Conservation (phyloP, 2,888 invertebrate species). For the Toxonevra muliebris region DNA sequence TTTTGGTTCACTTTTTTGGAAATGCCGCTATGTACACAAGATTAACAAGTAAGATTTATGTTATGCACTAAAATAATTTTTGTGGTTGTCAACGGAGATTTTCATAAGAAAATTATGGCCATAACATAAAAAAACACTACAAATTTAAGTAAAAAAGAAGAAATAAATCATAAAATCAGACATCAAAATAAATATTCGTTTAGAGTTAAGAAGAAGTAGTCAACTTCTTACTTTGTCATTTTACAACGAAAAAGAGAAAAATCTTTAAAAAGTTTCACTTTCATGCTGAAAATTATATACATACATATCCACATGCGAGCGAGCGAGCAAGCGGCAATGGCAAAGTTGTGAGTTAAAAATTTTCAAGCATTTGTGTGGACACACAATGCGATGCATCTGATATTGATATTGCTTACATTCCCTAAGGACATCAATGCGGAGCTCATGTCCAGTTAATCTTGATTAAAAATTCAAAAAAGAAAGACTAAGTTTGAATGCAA, state of each 20-base stretch:
- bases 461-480: slow-evolving; percentile 29
- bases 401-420: slow-evolving; percentile 9
- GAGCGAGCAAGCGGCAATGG: neutral
- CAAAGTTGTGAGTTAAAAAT: neutral
- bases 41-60: slow-evolving; percentile 5
- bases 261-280: slow-evolving; percentile 10
- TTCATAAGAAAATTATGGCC: too few relatives aligned
- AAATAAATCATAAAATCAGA: too few relatives aligned
- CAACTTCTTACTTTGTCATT: neutral
- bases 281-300: slow-evolving; percentile 21
- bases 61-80: too few relatives aligned
- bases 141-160: too few relatives aligned
- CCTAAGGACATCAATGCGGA: slow-evolving; percentile 25
- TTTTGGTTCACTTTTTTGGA: too few relatives aligned
- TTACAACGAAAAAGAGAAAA: neutral
- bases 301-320: neutral
- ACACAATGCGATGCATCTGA: neutral
- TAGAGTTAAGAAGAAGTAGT: neutral
- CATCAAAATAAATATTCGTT: too few relatives aligned
- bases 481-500: neutral
- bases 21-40: too few relatives aligned
- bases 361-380: neutral
- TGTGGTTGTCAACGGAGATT: slow-evolving; percentile 8
- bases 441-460: slow-evolving; percentile 26
- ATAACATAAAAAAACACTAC: too few relatives aligned